A percentile compares a stretch with the other conserved stretches of the same genome.
phyloP scores from a whole-genome alignment of 2,797 vertebrate genomes.

The Lates japonicus region DNA sequence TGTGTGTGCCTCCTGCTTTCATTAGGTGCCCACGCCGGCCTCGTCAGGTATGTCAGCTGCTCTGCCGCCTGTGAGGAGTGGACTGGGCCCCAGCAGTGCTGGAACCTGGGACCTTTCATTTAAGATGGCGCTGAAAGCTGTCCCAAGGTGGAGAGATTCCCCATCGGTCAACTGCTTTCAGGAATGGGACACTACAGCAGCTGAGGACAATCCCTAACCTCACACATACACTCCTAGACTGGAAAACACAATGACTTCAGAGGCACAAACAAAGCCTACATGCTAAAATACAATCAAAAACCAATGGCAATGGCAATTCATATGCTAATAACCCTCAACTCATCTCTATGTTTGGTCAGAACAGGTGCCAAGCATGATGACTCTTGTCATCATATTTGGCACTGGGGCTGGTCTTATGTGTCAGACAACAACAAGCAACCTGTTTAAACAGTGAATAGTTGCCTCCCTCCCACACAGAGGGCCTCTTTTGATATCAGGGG shows the following conservation, averaged over 20 bases:
- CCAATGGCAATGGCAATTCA: background rate
- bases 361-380: slow-evolving; percentile 57
- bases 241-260: slow-evolving; percentile 26
- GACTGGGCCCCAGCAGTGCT: slow-evolving; percentile 42
- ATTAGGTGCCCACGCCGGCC: slow-evolving; percentile 67
- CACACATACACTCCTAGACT: slow-evolving; percentile 21
- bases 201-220: slow-evolving; percentile 59
- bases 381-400: slow-evolving; percentile 40
- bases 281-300: slow-evolving; percentile 18
- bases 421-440: slow-evolving; percentile 76
- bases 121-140: slow-evolving; percentile 81
- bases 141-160: slow-evolving; percentile 79
- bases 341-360: slow-evolving; percentile 37
- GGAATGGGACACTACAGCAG: slow-evolving; percentile 66
- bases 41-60: slow-evolving; percentile 83
- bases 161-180: slow-evolving; percentile 73
- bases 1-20: slow-evolving; percentile 60
- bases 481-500: slow-evolving; percentile 77
- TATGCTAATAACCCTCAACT: slow-evolving; percentile 31
- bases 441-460: slow-evolving; percentile 77
- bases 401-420: slow-evolving; percentile 59
- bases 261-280: slow-evolving; percentile 31
- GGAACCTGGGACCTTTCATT: slow-evolving; percentile 77
- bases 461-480: slow-evolving; percentile 62
- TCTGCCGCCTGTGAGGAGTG: slow-evolving; percentile 61